Base-by-base conservation (phyloP, 2,113 vertebrate genomes). In the Nansenia antarctica region DNA sequence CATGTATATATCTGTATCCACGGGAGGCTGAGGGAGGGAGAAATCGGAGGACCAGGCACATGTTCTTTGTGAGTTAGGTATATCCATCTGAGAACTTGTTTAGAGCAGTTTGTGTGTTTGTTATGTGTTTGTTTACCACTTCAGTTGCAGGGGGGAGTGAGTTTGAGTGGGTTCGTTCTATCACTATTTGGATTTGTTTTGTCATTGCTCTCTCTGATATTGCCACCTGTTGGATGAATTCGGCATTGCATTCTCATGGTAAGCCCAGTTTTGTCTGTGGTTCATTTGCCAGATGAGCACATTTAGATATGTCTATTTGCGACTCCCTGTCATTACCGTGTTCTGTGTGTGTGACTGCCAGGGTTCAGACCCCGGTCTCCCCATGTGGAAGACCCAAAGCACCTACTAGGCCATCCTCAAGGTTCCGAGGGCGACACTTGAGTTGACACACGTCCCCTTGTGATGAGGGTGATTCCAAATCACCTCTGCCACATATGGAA, bases 171-270 rank as follows among this genome's bases (percentile, higher is more conserved):
- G n/a, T 9, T 24, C 12, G 11, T 15, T 9, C 11, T 22, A 0
- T 20, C 60, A 42, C 60, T 12, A 8, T 31, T 9, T 27, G 30
- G 27, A 42, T 29, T 26, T 24, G 24, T 9, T 27, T 14, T 2
- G 7, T 22, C 14, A n/a, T 15, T 18, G 20, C 15, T 3, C 32
- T 53, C 31, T 54, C 42, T 66, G 12, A 35, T 35, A 34, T 34
- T 35, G 64, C 64, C 64, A 66, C 37, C 64, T 66, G 9, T 35
- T 55, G 64, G 64, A 26, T 15, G 3, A 5, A 26, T 15, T 24
- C 5, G 29, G 49, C 11, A 37, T 27, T 55, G 49, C n/a, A 27
- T 14, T 22, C 24, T 54, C 9, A 53, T 24, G 12, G 9, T 11
- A 31, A 57, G 54, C 45, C 45, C 15, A 20, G n/a, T 49, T 49